These are phyloP conservation scores for Eupsittula cactorum DNA, from an alignment of 2,113 vertebrate species.

Conservation along the genomic window DNA sequence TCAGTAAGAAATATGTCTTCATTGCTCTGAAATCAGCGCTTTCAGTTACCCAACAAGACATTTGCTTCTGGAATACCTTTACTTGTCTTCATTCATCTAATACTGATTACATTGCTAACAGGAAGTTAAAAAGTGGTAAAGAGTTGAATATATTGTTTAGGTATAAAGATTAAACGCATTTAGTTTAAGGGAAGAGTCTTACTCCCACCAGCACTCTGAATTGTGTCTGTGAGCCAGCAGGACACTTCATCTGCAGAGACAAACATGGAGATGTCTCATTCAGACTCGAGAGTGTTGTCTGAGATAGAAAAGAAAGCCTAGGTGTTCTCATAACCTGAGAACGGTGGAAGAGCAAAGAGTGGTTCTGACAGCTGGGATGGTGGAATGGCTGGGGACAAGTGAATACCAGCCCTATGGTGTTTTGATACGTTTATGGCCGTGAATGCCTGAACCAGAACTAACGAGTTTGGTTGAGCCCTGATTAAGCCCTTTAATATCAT, in stretches of 20 bases:
- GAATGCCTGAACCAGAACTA: not conserved
- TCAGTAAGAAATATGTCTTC: not conserved
- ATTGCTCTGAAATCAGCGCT: not conserved
- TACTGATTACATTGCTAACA: not conserved
- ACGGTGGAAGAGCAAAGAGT: not conserved
- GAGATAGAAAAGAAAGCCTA: not conserved
- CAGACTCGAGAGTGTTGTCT: not conserved
- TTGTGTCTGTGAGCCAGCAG: not conserved
- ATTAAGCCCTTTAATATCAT: not conserved
- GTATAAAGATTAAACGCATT: not conserved
- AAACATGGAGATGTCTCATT: not conserved
- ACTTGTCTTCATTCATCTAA: not conserved
- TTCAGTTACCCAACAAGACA: not conserved
- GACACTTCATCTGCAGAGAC: not conserved
- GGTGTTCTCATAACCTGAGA: not conserved
- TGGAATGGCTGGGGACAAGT: not conserved
- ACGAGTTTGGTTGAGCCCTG: not conserved
- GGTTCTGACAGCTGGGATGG: not conserved
- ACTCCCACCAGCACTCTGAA: not conserved
- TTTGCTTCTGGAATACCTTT: not conserved
- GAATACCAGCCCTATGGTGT: not conserved
- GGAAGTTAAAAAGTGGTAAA: not conserved
- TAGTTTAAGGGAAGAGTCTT: not conserved
- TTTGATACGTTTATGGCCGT: not conserved
- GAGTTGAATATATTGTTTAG: not conserved